A percentile compares a stretch with the other conserved stretches of the same genome.
Conservation (phyloP, 2,113 vertebrate species). For the Cyphomyrus plagiostoma region DNA sequence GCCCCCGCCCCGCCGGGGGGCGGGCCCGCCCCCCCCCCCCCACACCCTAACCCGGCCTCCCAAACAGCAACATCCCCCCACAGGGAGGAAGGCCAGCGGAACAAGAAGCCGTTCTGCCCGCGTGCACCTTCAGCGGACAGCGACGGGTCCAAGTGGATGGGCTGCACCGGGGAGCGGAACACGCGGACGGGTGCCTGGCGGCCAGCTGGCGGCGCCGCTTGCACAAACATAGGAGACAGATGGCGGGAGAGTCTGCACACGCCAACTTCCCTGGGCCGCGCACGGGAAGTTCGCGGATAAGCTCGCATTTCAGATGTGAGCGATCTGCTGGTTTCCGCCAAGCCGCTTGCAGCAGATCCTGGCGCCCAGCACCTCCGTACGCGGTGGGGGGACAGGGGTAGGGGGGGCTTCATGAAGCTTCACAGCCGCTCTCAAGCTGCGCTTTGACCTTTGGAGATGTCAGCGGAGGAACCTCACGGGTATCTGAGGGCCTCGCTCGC, state of each 20-base stretch:
- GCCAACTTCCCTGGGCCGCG: conserved; percentile 31
- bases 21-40: too few species aligned
- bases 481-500: background rate
- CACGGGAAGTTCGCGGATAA: conserved; percentile 59
- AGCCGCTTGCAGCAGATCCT: conserved; percentile 48
- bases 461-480: background rate
- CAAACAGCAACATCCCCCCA: background rate
- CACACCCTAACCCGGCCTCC: background rate
- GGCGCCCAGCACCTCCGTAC: conserved; percentile 7
- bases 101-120: background rate
- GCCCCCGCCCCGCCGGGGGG: too few species aligned
- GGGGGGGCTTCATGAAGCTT: background rate
- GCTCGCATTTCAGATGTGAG: conserved; percentile 59
- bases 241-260: conserved; percentile 57
- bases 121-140: background rate
- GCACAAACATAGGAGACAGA: conserved; percentile 55
- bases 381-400: background rate
- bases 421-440: background rate
- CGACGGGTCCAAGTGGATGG: background rate
- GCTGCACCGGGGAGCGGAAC: background rate
- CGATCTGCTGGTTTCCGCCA: conserved; percentile 48
- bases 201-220: conserved; percentile 46
- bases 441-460: background rate
- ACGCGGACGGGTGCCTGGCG: background rate
- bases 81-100: background rate